Evolutionary conservation across 2,888 invertebrate species (phyloP).

Genomic region (Phrixothrix hirtus): DNA sequence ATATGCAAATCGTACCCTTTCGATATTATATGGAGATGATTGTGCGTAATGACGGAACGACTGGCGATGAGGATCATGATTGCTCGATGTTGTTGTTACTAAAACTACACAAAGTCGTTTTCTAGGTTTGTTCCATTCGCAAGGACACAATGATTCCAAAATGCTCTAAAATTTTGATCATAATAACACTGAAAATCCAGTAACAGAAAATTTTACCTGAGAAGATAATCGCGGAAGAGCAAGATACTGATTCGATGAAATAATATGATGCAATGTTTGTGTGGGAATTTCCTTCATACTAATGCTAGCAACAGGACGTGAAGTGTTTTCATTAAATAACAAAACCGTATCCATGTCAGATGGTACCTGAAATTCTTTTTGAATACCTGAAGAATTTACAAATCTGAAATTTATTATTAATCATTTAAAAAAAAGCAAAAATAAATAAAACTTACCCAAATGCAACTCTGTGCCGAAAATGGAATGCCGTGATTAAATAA

Average conservation of each 20-base stretch:
- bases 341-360: slow-evolving; percentile 78
- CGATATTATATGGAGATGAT: slow-evolving; percentile 65
- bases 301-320: slow-evolving; percentile 80
- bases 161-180: slow-evolving; percentile 59
- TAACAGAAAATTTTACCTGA: too few relatives aligned
- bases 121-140: slow-evolving; percentile 78
- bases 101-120: slow-evolving; percentile 79
- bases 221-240: slow-evolving; percentile 88
- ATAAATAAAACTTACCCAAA: slow-evolving; percentile 69
- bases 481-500: slow-evolving; percentile 86
- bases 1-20: slow-evolving; percentile 84
- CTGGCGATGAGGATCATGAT: slow-evolving; percentile 66
- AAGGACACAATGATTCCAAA: slow-evolving; percentile 85
- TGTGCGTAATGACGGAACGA: slow-evolving; percentile 74
- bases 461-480: slow-evolving; percentile 81
- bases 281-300: slow-evolving; percentile 90
- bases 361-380: slow-evolving; percentile 72
- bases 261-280: slow-evolving; percentile 83
- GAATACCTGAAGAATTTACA: slow-evolving; percentile 68
- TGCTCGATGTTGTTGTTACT: slow-evolving; percentile 67
- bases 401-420: slow-evolving; percentile 58
- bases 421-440: neutral
- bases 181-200: too few relatives aligned
- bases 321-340: slow-evolving; percentile 85
- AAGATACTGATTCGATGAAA: slow-evolving; percentile 86